Evolutionary conservation across 2,888 invertebrate species (phyloP).

Genomic region (Platycheirus albimanus): DNA sequence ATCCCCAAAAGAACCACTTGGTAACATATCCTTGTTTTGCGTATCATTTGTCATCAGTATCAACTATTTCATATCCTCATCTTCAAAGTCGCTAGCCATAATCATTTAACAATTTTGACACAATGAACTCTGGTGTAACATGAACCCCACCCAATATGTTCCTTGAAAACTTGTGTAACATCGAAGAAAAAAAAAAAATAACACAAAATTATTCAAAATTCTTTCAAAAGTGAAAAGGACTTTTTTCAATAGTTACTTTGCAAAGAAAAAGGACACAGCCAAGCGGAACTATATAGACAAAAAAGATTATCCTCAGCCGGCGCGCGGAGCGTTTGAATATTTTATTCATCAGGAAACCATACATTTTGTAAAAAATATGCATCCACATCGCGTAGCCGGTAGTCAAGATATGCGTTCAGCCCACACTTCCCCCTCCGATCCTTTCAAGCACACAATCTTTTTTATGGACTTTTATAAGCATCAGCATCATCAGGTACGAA

Average conservation of each 20-base stretch:
- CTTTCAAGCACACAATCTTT: conserved; percentile 14
- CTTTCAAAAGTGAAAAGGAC: neutral
- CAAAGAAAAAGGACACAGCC: conserved; percentile 1
- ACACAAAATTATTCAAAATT: conserved; percentile 15
- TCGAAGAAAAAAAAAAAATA: neutral
- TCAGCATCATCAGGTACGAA: conserved; percentile 62
- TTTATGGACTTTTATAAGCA: conserved; percentile 4
- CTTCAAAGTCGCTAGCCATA: too few relatives aligned
- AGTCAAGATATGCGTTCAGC: conserved; percentile 42
- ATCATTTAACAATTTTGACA: neutral
- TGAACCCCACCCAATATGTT: neutral
- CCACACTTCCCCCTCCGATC: conserved; percentile 25
- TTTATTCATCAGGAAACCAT: conserved; percentile 73
- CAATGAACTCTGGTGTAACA: neutral
- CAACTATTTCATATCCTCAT: too few relatives aligned
- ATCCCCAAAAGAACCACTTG: too few relatives aligned
- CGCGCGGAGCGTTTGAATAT: conserved; percentile 58
- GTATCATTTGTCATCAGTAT: too few relatives aligned
- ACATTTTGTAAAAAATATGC: conserved; percentile 72
- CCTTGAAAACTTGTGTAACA: neutral
- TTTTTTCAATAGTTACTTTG: conserved; percentile 15
- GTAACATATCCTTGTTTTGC: too few relatives aligned
- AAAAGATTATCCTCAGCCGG: conserved; percentile 70
- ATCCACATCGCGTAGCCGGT: conserved; percentile 49
- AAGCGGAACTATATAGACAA: conserved; percentile 34